phyloP scores from a whole-genome alignment of 2,888 invertebrate genomes.

The Exephanes ischioxanthus region DNA sequence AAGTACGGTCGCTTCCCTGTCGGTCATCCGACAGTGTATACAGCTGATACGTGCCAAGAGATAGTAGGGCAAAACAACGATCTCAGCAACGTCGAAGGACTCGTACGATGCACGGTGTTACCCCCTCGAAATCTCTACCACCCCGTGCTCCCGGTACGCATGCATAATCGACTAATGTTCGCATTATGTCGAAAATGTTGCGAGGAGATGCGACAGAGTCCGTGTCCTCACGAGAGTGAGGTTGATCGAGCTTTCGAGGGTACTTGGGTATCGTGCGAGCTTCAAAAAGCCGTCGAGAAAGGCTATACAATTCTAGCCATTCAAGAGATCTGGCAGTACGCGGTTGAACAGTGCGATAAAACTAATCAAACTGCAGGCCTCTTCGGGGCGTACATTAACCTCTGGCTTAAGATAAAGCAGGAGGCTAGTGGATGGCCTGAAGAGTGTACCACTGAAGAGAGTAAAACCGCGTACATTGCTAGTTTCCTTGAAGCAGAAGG shows the following conservation, averaged over 20 bases:
- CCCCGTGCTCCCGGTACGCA: too few species aligned
- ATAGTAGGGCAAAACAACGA: background rate
- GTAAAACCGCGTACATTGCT: conserved; percentile 38
- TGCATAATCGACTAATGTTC: conserved; percentile 8
- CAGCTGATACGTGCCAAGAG: too few species aligned
- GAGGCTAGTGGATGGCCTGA: conserved; percentile 73
- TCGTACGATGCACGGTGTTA: background rate
- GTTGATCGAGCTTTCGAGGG: conserved; percentile 68
- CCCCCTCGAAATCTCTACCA: conserved; percentile 5
- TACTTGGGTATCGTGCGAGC: conserved; percentile 77
- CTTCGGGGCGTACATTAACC: conserved; percentile 75
- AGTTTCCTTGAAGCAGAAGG: conserved; percentile 64
- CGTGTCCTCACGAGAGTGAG: background rate
- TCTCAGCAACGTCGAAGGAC: too few species aligned
- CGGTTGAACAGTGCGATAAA: conserved; percentile 65
- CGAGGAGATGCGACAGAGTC: background rate
- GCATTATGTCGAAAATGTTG: background rate
- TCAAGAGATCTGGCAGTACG: conserved; percentile 73
- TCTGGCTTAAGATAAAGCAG: conserved; percentile 73
- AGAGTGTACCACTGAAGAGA: conserved; percentile 18
- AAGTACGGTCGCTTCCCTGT: too few species aligned
- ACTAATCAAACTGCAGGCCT: conserved; percentile 56
- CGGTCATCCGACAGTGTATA: too few species aligned
- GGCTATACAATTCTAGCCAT: background rate
- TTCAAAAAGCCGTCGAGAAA: conserved; percentile 74